Conservation (phyloP, 2,797 vertebrate species). For the Anomalospiza imberbis region DNA sequence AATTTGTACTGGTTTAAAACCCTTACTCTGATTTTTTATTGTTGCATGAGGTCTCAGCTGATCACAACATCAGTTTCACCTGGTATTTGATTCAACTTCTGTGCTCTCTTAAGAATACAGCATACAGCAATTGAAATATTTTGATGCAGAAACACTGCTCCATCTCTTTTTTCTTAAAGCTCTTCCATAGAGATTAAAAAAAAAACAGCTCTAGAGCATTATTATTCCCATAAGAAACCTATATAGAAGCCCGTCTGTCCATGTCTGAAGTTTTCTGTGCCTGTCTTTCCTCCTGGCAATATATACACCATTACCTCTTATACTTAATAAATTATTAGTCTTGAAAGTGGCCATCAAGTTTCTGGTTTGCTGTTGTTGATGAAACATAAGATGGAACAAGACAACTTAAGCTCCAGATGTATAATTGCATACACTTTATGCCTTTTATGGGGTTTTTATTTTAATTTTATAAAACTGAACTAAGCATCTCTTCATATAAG, state of each 20-base stretch:
- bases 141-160: neutral
- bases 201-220: neutral
- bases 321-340: neutral
- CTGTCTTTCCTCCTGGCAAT: neutral
- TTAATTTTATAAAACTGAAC: neutral
- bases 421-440: neutral
- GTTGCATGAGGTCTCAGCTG: fast-evolving
- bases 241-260: neutral
- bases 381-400: neutral
- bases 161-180: neutral
- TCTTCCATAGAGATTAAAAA: neutral
- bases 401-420: neutral
- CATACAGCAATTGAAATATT: neutral
- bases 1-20: neutral
- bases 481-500: neutral
- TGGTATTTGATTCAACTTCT: neutral
- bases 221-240: neutral
- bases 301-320: neutral
- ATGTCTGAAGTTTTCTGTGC: neutral
- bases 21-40: neutral
- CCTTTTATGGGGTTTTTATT: neutral
- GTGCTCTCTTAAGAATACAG: neutral
- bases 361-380: neutral
- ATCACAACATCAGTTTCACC: neutral
- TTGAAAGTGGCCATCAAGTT: neutral